These are phyloP conservation scores for Drosophila mimetica DNA, from an alignment of 2,888 invertebrate genomes.

Conservation along the genomic window DNA sequence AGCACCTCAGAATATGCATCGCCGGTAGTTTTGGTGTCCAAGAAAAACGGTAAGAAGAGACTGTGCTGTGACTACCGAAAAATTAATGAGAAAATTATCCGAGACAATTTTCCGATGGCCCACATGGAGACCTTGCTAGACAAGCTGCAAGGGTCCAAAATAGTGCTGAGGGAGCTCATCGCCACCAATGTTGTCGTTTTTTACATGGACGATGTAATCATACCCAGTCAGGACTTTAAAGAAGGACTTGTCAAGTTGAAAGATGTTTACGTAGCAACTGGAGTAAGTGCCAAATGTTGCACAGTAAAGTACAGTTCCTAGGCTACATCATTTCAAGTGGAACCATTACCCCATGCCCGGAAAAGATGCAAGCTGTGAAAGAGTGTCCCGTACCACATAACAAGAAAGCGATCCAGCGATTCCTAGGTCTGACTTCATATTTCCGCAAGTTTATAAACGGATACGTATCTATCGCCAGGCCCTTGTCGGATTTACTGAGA, in stretches of 20 bases:
- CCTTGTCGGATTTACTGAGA: no score
- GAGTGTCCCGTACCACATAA: constrained; percentile 4
- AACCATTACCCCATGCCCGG: neutral
- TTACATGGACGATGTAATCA: constrained; percentile 5
- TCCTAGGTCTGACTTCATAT: neutral
- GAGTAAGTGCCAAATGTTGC: no score
- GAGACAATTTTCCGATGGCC: no score
- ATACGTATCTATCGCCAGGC: constrained; percentile 1
- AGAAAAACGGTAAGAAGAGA: no score
- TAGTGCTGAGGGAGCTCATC: constrained; percentile 1
- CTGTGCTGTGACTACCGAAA: no score
- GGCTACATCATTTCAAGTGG: neutral
- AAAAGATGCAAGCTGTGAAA: constrained; percentile 2
- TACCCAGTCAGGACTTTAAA: neutral
- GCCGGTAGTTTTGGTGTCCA: no score
- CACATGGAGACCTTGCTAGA: neutral
- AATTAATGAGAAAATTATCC: no score
- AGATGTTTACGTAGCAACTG: no score
- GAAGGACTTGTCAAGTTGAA: neutral
- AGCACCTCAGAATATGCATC: no score
- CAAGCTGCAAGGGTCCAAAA: neutral
- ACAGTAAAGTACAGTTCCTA: no score
- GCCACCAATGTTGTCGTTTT: constrained; percentile 4
- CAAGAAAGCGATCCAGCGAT: no score
- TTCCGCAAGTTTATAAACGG: constrained; percentile 11